Percentiles rank a stretch among this genome's conserved stretches.
Conservation (phyloP, 2,113 vertebrate species). For the Charadrius vociferus region DNA sequence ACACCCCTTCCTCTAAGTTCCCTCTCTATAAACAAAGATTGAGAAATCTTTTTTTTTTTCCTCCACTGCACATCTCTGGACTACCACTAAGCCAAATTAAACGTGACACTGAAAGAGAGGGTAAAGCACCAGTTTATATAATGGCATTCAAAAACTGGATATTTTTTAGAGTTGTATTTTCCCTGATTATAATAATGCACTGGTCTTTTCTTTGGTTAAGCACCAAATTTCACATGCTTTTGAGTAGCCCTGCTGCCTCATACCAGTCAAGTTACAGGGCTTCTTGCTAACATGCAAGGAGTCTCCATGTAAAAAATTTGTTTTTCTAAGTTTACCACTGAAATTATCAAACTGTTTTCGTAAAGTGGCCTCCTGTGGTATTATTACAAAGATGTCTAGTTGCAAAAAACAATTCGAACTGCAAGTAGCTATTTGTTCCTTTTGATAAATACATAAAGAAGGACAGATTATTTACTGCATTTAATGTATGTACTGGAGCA, state of each 20-base stretch:
- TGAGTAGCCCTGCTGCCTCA: neutral
- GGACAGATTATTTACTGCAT: neutral
- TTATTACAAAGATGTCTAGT: neutral
- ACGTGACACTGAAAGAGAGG: neutral
- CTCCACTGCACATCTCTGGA: neutral
- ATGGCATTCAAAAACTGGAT: neutral
- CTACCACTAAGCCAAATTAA: neutral
- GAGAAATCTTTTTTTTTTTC: neutral
- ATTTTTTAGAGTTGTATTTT: neutral
- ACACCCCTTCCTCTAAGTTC: neutral
- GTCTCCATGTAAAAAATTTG: neutral
- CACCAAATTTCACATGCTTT: neutral
- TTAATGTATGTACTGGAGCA: neutral
- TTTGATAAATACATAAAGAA: neutral
- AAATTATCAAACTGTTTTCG: neutral
- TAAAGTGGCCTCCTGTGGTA: neutral
- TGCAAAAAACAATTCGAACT: neutral
- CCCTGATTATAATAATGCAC: neutral
- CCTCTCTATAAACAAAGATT: neutral
- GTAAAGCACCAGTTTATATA: neutral
- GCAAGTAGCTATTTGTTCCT: neutral
- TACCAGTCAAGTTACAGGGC: neutral
- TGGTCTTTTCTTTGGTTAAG: neutral
- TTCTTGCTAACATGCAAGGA: neutral
- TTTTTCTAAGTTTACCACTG: neutral